phyloP scores from a whole-genome alignment of 2,888 invertebrate species.

The Drosophila pseudotakahashii region DNA sequence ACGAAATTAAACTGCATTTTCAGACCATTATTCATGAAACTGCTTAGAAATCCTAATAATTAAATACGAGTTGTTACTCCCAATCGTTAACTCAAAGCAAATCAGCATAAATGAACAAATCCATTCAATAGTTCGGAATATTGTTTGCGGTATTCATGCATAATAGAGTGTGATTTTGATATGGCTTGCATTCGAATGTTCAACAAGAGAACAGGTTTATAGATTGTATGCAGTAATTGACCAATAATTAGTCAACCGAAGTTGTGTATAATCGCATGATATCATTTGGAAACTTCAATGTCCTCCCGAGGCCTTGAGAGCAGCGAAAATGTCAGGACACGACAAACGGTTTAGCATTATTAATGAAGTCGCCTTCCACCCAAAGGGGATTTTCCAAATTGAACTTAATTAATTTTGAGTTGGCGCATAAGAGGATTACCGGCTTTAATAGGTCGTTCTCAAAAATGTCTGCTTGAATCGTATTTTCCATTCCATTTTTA shows the following conservation, averaged over 20 bases:
- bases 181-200: not conserved
- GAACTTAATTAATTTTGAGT: conserved; percentile 23
- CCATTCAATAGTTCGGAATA: not conserved
- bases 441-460: not conserved
- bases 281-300: not conserved
- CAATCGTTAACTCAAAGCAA: not conserved
- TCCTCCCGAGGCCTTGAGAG: conserved; percentile 18
- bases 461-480: not conserved
- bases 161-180: conserved; percentile 13
- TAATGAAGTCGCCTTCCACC: conserved; percentile 15
- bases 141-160: not conserved
- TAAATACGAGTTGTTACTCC: not conserved
- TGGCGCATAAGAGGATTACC: conserved; percentile 25
- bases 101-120: conserved; percentile 5
- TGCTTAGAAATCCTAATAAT: not conserved
- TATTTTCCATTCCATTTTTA: not conserved
- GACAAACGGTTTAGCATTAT: conserved; percentile 19
- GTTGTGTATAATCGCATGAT: conserved; percentile 14
- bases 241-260: conserved; percentile 31
- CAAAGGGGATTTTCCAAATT: conserved; percentile 15
- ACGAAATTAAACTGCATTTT: not conserved
- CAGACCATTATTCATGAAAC: not conserved
- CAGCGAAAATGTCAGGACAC: conserved; percentile 16
- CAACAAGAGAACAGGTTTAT: not conserved
- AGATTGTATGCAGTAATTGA: conserved; percentile 36